These are phyloP conservation scores for Zophobas atratus DNA, from an alignment of 1,140 invertebrate species.

Conservation along the genomic window DNA sequence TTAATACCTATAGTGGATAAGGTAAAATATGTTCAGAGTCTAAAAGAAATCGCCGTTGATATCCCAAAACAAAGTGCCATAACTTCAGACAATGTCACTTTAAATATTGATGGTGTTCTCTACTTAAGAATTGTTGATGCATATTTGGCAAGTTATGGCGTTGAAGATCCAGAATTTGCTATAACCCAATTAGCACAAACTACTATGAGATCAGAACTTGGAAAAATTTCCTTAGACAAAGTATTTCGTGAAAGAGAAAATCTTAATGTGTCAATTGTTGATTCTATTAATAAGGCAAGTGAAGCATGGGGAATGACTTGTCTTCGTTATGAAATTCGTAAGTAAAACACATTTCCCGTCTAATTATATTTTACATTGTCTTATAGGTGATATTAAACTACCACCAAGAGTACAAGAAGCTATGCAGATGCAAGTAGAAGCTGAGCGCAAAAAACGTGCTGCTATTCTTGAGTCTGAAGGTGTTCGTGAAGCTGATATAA, in stretches of 20 bases:
- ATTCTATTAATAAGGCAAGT: slow-evolving; percentile 98
- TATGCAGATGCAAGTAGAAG: slow-evolving; percentile 99
- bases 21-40: slow-evolving; percentile 98
- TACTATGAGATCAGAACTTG: slow-evolving; percentile 98
- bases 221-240: slow-evolving; percentile 98
- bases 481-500: slow-evolving; percentile 94
- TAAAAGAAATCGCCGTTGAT: slow-evolving; percentile 99
- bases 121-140: slow-evolving; percentile 96
- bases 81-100: slow-evolving; percentile 96
- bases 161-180: slow-evolving; percentile 99
- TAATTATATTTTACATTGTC: slow-evolving; percentile 52
- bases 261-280: slow-evolving; percentile 96
- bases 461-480: slow-evolving; percentile 98
- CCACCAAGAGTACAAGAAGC: slow-evolving; percentile 96
- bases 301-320: slow-evolving; percentile 99
- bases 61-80: slow-evolving; percentile 99
- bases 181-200: slow-evolving; percentile 99
- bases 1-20: slow-evolving; percentile 93
- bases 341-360: slow-evolving; percentile 67
- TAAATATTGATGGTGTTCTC: slow-evolving; percentile 97
- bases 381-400: slow-evolving; percentile 90
- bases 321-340: slow-evolving; percentile 98
- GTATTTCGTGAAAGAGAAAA: slow-evolving; percentile 97
- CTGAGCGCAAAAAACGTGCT: slow-evolving; percentile 96
- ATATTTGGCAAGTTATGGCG: slow-evolving; percentile 96